phyloP scores from a whole-genome alignment of 1,140 invertebrate genomes.

The Telenomus remus region DNA sequence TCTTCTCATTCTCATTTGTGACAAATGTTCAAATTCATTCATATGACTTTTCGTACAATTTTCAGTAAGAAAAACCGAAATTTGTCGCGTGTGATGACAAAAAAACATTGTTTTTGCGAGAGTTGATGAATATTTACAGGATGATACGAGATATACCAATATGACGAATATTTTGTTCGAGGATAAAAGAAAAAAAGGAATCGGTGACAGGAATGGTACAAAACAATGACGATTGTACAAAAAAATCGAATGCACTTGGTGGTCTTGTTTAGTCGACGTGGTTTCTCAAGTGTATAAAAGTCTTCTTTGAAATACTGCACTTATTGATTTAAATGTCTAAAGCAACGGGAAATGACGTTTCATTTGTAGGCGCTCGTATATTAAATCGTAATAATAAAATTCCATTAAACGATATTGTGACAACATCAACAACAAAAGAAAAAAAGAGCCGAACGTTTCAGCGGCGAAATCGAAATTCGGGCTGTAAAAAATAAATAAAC shows the following conservation, averaged over 20 bases:
- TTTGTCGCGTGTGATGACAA: not conserved
- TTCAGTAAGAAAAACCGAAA: no score
- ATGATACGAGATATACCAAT: conserved; percentile 32
- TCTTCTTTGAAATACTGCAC: conserved; percentile 43
- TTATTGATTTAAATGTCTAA: conserved; percentile 35
- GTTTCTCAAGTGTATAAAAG: conserved; percentile 22
- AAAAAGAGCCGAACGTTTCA: no score
- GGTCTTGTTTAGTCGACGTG: not conserved
- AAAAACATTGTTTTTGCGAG: not conserved
- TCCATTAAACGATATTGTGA: not conserved
- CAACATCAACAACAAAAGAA: no score
- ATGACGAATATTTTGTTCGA: conserved; percentile 27
- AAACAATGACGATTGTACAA: conserved; percentile 31
- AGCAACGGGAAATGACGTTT: conserved; percentile 15
- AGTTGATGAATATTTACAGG: conserved; percentile 40
- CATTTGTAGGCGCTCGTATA: conserved; percentile 44
- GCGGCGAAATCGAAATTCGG: no score
- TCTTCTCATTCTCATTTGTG: no score
- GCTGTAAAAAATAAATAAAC: no score
- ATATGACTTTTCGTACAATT: no score
- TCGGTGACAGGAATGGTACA: conserved; percentile 12
- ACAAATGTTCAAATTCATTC: no score
- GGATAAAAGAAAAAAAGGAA: conserved; percentile 25
- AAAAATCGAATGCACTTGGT: conserved; percentile 29
- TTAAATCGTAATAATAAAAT: conserved; percentile 4